Percentiles rank a stretch among this genome's conserved stretches.
phyloP scores from a whole-genome alignment of 2,888 invertebrate genomes.

The Tuberolachnus salignus region DNA sequence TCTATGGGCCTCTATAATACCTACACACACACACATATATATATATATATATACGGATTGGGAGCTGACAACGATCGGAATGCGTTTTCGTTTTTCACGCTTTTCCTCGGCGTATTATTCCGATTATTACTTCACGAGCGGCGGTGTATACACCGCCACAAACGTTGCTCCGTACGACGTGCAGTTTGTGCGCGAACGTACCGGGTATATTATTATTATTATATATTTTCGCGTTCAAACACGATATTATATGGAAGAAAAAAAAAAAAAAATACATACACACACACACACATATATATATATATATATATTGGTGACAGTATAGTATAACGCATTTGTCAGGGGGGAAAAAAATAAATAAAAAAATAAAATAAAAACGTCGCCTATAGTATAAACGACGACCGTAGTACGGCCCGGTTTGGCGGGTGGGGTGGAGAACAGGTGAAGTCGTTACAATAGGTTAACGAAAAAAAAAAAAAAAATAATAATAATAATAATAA shows the following conservation, averaged over 20 bases:
- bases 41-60: background rate
- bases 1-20: too few relatives aligned
- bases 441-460: constrained; percentile 41
- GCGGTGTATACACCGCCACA: background rate
- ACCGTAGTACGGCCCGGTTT: background rate
- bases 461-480: background rate
- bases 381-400: background rate
- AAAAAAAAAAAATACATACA: background rate
- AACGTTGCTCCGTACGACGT: background rate
- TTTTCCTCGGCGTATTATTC: constrained; percentile 42
- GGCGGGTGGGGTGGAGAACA: background rate
- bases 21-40: background rate
- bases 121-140: constrained; percentile 39
- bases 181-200: background rate
- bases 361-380: background rate
- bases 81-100: constrained; percentile 55
- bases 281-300: background rate
- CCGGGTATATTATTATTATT: background rate
- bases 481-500: constrained; percentile 16
- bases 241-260: background rate
- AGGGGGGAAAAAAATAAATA: background rate
- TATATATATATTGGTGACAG: background rate
- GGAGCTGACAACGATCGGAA: constrained; percentile 36
- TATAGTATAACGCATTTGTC: constrained; percentile 8
- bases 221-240: constrained; percentile 3